Evolutionary conservation across 2,888 invertebrate genomes (phyloP).

Genomic region (Acanthoscelides obtectus): DNA sequence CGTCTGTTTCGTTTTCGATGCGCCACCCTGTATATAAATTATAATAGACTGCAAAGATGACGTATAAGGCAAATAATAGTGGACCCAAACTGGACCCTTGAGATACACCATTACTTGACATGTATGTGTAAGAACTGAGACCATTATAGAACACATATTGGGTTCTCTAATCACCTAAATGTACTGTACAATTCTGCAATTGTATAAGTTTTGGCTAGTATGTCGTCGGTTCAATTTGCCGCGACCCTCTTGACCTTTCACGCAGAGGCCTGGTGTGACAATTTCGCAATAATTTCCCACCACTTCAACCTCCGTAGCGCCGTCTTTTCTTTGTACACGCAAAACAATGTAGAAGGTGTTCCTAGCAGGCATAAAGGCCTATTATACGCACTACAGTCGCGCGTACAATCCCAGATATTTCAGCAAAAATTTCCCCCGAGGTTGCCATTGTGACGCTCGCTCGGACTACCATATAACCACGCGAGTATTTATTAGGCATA

Average conservation of each 20-base stretch:
- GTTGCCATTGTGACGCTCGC: neutral
- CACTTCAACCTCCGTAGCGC: neutral
- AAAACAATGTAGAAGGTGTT: neutral
- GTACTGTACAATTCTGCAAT: too few relatives aligned
- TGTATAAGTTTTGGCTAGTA: too few relatives aligned
- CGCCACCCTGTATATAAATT: too few relatives aligned
- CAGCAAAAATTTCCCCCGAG: constrained; percentile 7
- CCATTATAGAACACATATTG: too few relatives aligned
- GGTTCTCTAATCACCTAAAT: too few relatives aligned
- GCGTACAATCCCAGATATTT: constrained; percentile 10
- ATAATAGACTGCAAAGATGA: too few relatives aligned
- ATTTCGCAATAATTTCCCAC: neutral
- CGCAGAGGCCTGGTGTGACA: neutral
- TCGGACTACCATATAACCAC: neutral
- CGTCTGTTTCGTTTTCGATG: too few relatives aligned
- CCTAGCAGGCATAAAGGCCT: constrained; percentile 2
- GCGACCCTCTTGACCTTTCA: neutral
- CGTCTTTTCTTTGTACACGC: neutral
- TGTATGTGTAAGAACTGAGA: too few relatives aligned
- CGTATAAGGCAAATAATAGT: too few relatives aligned
- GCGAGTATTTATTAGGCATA: neutral
- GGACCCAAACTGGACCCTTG: too few relatives aligned
- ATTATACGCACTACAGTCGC: constrained; percentile 5
- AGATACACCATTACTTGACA: too few relatives aligned
- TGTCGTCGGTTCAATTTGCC: too few relatives aligned